Base-by-base conservation (phyloP, 2,113 vertebrate genomes). In the Tapirus terrestris region DNA sequence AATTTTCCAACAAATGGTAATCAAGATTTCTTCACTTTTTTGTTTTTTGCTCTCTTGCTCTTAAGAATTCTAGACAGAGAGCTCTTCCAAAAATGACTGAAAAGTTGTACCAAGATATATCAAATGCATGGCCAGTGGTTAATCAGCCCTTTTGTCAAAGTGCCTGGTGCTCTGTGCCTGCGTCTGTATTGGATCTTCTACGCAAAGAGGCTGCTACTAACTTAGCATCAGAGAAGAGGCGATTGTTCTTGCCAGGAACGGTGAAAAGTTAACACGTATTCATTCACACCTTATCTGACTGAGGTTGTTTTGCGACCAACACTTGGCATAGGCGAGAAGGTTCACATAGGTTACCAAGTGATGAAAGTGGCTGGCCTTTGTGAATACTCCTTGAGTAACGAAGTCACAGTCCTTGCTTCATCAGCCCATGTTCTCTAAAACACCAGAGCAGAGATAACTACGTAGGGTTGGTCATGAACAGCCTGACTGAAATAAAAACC, bases 21-120 rank as follows among this genome's bases (percentile, higher is more conserved):
- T 77, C n/a, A 53, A 79, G 31, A 80, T 81, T 86, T 80, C 45
- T 68, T 65, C 80, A 68, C 29, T 20, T 43, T 70, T 81, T 23
- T 63, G 45, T 13, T 88, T 51, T 68, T 53, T 73, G 58, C 16
- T 87, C 8, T 96, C 68, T 83, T 79, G 31, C 25, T 79, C 63
- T 95, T 86, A 91, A 61, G 48, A 56, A 91, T 81, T 94, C 68
- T 92, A 31, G 31, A 81, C 18, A 92, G 58, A 76, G 4, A 82
- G 51, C 20, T 53, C 88, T 86, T 89, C 67, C 18, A 89, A 83
- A 94, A 82, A 89, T 60, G 21, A 63, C 31, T 63, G 36, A 88
- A 84, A 89, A 94, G 45, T 29, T 76, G 45, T 73, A 80, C 36
- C 70, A 81, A 87, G 93, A 93, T 51, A 51, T 29, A 93, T 60